Evolutionary conservation across 2,888 invertebrate species (phyloP).

Genomic region (Lasioglossum oenotherae): DNA sequence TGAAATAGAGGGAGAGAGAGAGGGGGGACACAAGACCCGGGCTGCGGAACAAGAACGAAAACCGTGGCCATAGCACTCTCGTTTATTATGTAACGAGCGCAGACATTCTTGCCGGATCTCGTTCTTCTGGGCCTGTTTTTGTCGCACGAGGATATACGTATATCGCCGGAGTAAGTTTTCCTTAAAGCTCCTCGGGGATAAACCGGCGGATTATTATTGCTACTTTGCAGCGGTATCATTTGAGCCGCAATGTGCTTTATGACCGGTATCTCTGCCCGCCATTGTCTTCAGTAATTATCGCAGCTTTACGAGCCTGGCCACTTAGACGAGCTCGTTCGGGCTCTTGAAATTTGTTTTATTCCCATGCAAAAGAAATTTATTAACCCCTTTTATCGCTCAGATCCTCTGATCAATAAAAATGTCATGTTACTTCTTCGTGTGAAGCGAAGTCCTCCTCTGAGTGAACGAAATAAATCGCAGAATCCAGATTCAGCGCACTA

Average conservation of each 20-base stretch:
- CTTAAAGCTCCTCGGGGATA: not conserved
- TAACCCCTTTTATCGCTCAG: not conserved
- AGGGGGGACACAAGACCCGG: not conserved
- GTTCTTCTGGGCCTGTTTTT: not conserved
- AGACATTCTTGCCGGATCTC: slow-evolving; percentile 2
- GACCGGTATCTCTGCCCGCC: not conserved
- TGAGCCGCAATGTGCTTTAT: not conserved
- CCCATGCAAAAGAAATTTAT: not conserved
- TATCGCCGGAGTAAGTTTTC: not conserved
- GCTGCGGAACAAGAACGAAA: not conserved
- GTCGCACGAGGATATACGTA: not conserved
- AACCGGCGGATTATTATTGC: not conserved
- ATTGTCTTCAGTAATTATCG: not conserved
- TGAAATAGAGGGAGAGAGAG: not conserved
- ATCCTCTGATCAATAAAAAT: not conserved
- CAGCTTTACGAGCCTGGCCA: not conserved
- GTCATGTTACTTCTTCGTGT: too few relatives aligned
- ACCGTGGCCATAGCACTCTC: not conserved
- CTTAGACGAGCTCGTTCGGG: not conserved
- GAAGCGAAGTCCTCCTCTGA: too few relatives aligned
- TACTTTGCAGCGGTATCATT: not conserved
- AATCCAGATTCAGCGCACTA: not conserved
- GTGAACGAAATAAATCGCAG: not conserved
- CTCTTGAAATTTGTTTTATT: not conserved
- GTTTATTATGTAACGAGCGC: slow-evolving; percentile 22